Percentiles rank a stretch among this genome's conserved stretches.
Conservation (phyloP, 2,797 vertebrate genomes). For the Tokudaia tokunoshimensis region DNA sequence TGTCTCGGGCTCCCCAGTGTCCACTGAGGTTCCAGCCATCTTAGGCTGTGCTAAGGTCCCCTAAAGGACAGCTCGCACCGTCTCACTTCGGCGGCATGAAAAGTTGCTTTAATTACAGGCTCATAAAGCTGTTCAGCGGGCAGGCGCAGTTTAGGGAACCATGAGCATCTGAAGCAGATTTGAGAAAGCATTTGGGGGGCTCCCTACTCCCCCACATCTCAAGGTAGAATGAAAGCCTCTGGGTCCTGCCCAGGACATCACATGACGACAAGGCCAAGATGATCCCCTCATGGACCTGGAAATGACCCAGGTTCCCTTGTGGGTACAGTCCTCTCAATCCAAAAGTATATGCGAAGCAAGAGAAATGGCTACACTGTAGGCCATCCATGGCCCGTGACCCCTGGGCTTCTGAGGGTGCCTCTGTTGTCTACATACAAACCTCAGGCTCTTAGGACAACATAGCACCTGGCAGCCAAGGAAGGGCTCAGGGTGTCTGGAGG, state of each 20-base stretch:
- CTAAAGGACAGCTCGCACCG: not conserved
- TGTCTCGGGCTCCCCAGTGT: not conserved
- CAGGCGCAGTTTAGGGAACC: not conserved
- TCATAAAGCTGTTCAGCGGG: constrained; percentile 29
- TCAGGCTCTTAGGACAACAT: not conserved
- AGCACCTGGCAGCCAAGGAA: not conserved
- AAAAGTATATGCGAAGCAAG: not conserved
- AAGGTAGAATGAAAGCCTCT: not conserved
- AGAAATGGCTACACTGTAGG: not conserved
- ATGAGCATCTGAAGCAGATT: not conserved
- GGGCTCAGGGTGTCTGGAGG: not conserved
- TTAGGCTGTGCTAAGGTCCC: not conserved
- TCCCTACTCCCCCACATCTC: not conserved
- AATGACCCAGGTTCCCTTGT: not conserved
- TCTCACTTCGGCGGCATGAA: not conserved
- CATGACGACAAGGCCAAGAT: not conserved
- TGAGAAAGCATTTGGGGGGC: constrained; percentile 46
- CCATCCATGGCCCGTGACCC: not conserved
- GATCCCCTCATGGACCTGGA: not conserved
- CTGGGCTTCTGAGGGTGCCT: not conserved
- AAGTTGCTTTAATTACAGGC: constrained; percentile 30
- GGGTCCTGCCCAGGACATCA: not conserved
- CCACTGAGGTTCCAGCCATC: too few relatives aligned
- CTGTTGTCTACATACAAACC: not conserved
- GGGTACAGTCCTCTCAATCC: not conserved